phyloP scores from a whole-genome alignment of 1,140 invertebrate genomes.

The Drosophila hydei region DNA sequence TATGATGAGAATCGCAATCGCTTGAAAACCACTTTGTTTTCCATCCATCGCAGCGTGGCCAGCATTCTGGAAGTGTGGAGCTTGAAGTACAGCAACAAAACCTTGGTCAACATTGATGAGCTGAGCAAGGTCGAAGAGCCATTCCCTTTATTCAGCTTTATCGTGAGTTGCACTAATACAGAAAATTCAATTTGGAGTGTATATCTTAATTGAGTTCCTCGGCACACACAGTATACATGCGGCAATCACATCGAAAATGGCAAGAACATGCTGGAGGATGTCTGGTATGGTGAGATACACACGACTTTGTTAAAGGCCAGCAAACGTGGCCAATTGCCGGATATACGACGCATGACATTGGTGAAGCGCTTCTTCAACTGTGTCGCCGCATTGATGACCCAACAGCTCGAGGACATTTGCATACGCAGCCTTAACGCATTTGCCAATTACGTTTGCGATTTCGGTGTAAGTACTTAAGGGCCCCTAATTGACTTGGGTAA shows the following conservation, averaged over 20 bases:
- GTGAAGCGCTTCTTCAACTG: constrained; percentile 93
- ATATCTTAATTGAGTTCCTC: constrained; percentile 1
- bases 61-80: constrained; percentile 93
- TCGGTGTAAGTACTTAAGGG: constrained; percentile 86
- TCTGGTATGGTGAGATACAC: constrained; percentile 88
- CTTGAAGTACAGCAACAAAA: constrained; percentile 77
- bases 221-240: constrained; percentile 84
- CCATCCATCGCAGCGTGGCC: constrained; percentile 92
- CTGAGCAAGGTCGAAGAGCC: constrained; percentile 85
- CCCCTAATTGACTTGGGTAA: neutral
- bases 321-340: constrained; percentile 90
- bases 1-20: constrained; percentile 84
- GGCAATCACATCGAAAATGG: constrained; percentile 85
- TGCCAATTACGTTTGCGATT: constrained; percentile 90
- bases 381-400: constrained; percentile 93
- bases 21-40: constrained; percentile 88
- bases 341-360: constrained; percentile 87
- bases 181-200: neutral
- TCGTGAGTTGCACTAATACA: constrained; percentile 56
- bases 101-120: constrained; percentile 85
- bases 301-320: constrained; percentile 88
- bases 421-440: constrained; percentile 92
- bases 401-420: constrained; percentile 91
- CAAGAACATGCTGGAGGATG: constrained; percentile 85
- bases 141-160: constrained; percentile 87